Evolutionary conservation across 1,140 invertebrate species (phyloP).

Genomic region (Zaprionus africanus): DNA sequence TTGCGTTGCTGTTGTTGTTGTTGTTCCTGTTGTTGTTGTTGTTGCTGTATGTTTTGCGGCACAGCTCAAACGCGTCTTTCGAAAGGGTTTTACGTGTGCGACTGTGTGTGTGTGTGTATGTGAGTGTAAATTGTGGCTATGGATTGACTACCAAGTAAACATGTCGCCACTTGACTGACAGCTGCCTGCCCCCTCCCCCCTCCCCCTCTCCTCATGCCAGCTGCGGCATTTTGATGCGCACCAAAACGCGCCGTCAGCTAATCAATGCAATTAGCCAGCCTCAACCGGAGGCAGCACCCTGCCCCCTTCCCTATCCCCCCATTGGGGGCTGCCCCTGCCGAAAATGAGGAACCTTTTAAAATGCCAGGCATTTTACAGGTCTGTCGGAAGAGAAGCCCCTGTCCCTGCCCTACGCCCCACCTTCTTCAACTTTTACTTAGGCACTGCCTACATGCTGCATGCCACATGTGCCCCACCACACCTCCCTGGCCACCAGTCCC

Average conservation of each 20-base stretch:
- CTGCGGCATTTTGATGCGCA: slow-evolving; percentile 71
- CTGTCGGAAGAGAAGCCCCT: neutral
- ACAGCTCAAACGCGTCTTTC: slow-evolving; percentile 45
- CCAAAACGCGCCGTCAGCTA: slow-evolving; percentile 80
- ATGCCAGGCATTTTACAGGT: slow-evolving; percentile 75
- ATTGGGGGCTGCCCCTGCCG: neutral
- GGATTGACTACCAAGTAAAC: slow-evolving; percentile 69
- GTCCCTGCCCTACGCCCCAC: neutral
- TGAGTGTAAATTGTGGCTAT: slow-evolving; percentile 31
- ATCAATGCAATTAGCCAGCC: slow-evolving; percentile 81
- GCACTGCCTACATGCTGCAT: slow-evolving; percentile 19
- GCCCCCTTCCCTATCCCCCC: neutral
- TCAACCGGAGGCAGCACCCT: slow-evolving; percentile 19
- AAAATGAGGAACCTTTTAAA: slow-evolving; percentile 81
- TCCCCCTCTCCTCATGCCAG: neutral
- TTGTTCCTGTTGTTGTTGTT: slow-evolving; percentile 35
- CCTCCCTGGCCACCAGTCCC: too few species aligned
- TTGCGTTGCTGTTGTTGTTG: slow-evolving; percentile 21
- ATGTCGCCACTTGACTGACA: slow-evolving; percentile 81
- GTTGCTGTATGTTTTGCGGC: slow-evolving; percentile 53
- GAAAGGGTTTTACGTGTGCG: slow-evolving; percentile 47
- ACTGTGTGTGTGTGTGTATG: slow-evolving; percentile 8
- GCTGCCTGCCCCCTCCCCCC: slow-evolving; percentile 59
- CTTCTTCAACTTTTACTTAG: slow-evolving; percentile 37
- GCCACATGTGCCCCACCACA: slow-evolving; percentile 12